A percentile compares a stretch with the other conserved stretches of the same genome.
phyloP scores from a whole-genome alignment of 2,888 invertebrate species.

The Ormyrus labotus region DNA sequence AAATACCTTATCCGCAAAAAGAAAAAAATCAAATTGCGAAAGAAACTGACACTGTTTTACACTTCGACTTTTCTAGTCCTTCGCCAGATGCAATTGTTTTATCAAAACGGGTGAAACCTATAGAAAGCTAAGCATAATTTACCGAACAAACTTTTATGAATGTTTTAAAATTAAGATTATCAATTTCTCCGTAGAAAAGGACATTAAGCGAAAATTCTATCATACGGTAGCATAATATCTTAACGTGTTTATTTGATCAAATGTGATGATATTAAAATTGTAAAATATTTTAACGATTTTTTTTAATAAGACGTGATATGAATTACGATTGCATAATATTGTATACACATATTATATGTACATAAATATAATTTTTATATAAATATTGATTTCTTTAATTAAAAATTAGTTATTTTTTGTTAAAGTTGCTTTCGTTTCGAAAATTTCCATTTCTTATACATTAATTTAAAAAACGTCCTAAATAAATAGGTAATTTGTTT shows the following conservation, averaged over 20 bases:
- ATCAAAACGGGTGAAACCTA: constrained; percentile 61
- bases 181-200: too few species aligned
- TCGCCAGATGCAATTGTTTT: constrained; percentile 79
- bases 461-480: background rate
- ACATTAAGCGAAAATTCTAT: too few species aligned
- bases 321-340: constrained; percentile 4
- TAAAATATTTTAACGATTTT: constrained; percentile 1
- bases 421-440: background rate
- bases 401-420: constrained; percentile 21
- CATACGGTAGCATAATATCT: background rate
- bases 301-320: constrained; percentile 4
- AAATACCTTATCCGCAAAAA: constrained; percentile 56
- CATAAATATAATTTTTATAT: too few species aligned
- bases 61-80: constrained; percentile 79
- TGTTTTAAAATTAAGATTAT: background rate
- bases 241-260: constrained; percentile 5
- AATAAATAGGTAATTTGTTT: too few species aligned
- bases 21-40: background rate
- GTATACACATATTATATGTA: too few species aligned
- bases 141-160: background rate
- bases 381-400: constrained; percentile 14
- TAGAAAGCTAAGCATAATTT: too few species aligned
- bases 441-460: background rate
- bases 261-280: constrained; percentile 22
- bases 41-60: constrained; percentile 60